Percentiles rank a stretch among this genome's conserved stretches.
These are phyloP conservation scores for Microctenopoma lineatum DNA, from an alignment of 2,797 vertebrate genomes.

Conservation along the genomic window DNA sequence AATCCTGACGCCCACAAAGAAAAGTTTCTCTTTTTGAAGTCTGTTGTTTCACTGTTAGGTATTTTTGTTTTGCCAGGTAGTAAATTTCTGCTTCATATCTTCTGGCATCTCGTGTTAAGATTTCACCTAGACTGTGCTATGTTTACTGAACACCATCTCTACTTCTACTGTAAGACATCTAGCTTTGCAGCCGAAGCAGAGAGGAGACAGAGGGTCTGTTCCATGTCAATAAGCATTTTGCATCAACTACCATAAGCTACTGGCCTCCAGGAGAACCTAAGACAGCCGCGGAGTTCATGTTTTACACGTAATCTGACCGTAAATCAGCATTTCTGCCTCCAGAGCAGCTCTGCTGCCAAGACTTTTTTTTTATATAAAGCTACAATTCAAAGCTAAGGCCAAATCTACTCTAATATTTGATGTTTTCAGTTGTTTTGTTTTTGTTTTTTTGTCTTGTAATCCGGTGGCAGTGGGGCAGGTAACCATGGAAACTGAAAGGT, in stretches of 20 bases:
- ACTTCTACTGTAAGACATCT: too few species aligned
- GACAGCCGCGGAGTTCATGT: not conserved
- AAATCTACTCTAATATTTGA: slow-evolving; percentile 25
- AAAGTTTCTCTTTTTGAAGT: not conserved
- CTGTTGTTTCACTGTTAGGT: not conserved
- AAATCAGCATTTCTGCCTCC: slow-evolving; percentile 34
- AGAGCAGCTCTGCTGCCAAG: slow-evolving; percentile 23
- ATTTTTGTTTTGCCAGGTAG: slow-evolving; percentile 1
- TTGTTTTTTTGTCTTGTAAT: slow-evolving; percentile 19
- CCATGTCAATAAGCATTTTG: not conserved
- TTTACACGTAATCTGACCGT: not conserved
- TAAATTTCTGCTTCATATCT: not conserved
- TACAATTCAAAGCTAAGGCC: slow-evolving; percentile 14
- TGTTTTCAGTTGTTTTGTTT: slow-evolving; percentile 10
- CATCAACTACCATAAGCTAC: not conserved
- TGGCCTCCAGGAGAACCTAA: not conserved
- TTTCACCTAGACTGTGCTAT: not conserved
- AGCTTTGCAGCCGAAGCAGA: too few species aligned
- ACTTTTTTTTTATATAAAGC: slow-evolving; percentile 24
- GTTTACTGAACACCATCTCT: not conserved
- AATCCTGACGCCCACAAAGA: not conserved
- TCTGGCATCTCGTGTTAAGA: not conserved
- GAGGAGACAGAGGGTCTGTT: not conserved
- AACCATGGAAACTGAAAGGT: slow-evolving; percentile 3
- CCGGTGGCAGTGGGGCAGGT: not conserved